Conservation (phyloP, 2,888 invertebrate genomes). For the Mythimna ferrago region DNA sequence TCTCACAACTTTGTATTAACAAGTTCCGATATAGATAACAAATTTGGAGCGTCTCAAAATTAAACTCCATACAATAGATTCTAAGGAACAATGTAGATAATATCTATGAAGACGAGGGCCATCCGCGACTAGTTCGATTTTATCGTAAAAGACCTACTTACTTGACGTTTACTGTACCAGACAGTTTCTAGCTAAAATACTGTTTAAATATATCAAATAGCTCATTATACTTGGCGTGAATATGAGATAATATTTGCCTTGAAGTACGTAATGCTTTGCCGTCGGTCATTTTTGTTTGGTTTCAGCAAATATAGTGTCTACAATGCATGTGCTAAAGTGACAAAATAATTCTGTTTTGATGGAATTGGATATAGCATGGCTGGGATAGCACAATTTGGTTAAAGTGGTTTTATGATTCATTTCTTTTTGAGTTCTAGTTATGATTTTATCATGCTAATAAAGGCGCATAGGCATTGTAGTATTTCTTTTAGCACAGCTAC, state of each 20-base stretch:
- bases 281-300: slow-evolving; percentile 26
- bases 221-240: slow-evolving; percentile 18
- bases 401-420: no score
- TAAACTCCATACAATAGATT: slow-evolving; percentile 40
- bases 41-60: slow-evolving; percentile 43
- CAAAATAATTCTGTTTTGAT: slow-evolving; percentile 14
- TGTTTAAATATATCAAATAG: not conserved
- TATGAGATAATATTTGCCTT: slow-evolving; percentile 47
- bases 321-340: not conserved
- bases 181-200: slow-evolving; percentile 14
- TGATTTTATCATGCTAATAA: no score
- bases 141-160: slow-evolving; percentile 23
- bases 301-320: slow-evolving; percentile 23
- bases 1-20: slow-evolving; percentile 46
- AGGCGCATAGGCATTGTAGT: no score
- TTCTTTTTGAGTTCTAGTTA: no score
- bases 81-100: slow-evolving; percentile 49
- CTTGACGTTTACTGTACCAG: slow-evolving; percentile 39
- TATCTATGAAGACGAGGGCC: slow-evolving; percentile 44
- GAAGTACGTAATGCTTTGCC: slow-evolving; percentile 32
- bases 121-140: slow-evolving; percentile 28
- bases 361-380: not conserved
- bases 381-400: not conserved
- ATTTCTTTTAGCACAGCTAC: no score
- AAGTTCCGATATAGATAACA: slow-evolving; percentile 53